Conservation (phyloP, 2,888 invertebrate genomes). For the Orchesellides sinensis region DNA sequence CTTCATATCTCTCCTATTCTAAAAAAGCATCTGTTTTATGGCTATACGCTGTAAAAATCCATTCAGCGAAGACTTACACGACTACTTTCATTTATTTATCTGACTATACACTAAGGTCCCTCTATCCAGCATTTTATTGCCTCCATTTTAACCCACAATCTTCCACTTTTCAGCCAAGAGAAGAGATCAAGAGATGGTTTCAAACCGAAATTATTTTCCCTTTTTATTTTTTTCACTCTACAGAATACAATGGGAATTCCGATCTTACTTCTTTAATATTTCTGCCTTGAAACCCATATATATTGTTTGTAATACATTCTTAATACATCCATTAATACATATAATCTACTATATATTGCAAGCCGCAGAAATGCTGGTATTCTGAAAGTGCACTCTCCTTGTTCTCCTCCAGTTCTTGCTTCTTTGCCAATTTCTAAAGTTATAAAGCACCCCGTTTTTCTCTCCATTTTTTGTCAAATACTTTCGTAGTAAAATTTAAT, state of each 20-base stretch:
- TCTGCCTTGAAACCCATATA: no score
- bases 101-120: background rate
- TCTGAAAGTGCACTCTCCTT: background rate
- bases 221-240: slow-evolving; percentile 1
- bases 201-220: slow-evolving; percentile 26
- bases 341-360: slow-evolving; percentile 28
- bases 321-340: no score
- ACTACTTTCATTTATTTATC: slow-evolving; percentile 27
- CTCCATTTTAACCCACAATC: slow-evolving; percentile 26
- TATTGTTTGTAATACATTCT: no score
- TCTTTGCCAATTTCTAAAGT: slow-evolving; percentile 63
- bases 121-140: background rate
- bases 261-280: slow-evolving; percentile 41
- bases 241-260: slow-evolving; percentile 1
- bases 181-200: background rate
- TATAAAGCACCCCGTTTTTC: slow-evolving; percentile 62
- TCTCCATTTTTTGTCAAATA: slow-evolving; percentile 66
- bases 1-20: no score
- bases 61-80: slow-evolving; percentile 15
- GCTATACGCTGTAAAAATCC: slow-evolving; percentile 14
- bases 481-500: slow-evolving; percentile 65
- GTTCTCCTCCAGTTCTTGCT: slow-evolving; percentile 34
- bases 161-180: slow-evolving; percentile 1
- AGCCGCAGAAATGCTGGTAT: background rate
- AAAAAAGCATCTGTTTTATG: no score